Conservation (phyloP, 2,113 vertebrate genomes). For the Catharus bicknelli region DNA sequence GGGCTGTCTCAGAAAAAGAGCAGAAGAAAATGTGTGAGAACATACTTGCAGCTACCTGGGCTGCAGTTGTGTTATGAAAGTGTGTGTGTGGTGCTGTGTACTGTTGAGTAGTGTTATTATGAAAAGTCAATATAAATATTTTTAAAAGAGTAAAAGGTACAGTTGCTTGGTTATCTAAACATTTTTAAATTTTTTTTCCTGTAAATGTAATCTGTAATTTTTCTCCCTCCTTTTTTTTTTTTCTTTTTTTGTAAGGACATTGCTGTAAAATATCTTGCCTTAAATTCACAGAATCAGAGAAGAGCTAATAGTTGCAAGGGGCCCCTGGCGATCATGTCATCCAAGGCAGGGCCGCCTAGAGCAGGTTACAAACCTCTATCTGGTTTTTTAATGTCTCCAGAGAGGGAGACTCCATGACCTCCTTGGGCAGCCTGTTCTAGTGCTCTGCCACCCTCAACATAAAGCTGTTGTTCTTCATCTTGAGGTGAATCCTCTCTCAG, state of each 20-base stretch:
- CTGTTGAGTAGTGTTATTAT: neutral
- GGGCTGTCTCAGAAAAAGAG: neutral
- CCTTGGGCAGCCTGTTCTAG: neutral
- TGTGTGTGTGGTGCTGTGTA: neutral
- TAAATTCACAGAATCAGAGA: neutral
- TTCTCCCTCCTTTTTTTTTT: neutral
- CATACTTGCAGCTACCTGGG: neutral
- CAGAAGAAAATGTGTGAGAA: neutral
- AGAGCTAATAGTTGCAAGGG: neutral
- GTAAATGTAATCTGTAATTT: neutral
- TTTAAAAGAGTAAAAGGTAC: neutral
- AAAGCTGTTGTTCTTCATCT: neutral
- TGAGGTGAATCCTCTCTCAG: neutral
- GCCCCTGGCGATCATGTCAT: neutral
- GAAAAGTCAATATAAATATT: neutral
- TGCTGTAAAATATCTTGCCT: neutral
- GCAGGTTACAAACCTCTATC: fast-evolving
- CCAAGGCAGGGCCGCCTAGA: too few species aligned
- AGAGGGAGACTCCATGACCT: neutral
- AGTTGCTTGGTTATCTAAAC: neutral
- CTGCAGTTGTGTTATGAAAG: neutral
- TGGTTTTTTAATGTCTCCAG: neutral
- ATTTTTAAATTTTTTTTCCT: neutral
- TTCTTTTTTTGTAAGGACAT: neutral
- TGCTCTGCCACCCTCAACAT: neutral